These are phyloP conservation scores for Heteromyza rotundicornis DNA, from an alignment of 2,888 invertebrate genomes.

Conservation along the genomic window DNA sequence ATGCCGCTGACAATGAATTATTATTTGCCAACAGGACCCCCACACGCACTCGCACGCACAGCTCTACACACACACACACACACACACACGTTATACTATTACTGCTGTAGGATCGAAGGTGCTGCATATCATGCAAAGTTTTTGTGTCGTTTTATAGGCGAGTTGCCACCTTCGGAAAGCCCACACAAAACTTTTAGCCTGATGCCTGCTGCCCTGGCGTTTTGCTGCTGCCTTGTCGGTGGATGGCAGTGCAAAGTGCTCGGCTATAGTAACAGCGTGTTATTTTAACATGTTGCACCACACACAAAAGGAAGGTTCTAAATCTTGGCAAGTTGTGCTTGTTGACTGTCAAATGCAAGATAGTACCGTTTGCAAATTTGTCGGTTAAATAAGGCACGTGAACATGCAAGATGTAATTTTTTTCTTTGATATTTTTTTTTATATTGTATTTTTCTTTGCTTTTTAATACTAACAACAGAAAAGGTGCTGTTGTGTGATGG, in stretches of 20 bases:
- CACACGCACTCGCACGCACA: neutral
- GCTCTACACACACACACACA: neutral
- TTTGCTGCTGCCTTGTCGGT: too few relatives aligned
- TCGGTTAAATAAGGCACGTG: constrained; percentile 2
- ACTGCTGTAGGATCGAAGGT: neutral
- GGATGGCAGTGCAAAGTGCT: too few relatives aligned
- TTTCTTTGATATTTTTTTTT: too few relatives aligned
- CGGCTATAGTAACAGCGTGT: neutral
- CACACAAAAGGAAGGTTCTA: neutral
- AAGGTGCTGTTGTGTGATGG: too few relatives aligned
- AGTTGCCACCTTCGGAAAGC: constrained; percentile 6
- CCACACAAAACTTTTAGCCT: neutral
- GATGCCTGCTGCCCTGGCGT: neutral
- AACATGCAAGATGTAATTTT: neutral
- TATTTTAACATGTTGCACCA: constrained; percentile 3
- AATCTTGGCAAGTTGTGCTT: constrained; percentile 10
- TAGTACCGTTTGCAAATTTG: constrained; percentile 4
- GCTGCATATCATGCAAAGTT: neutral
- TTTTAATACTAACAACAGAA: neutral
- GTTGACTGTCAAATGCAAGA: constrained; percentile 11
- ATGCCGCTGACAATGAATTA: constrained; percentile 9
- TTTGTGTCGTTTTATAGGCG: neutral
- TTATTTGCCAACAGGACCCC: constrained; percentile 11
- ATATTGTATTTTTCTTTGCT: neutral
- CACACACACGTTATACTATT: too few relatives aligned